Evolutionary conservation across 2,113 vertebrate species (phyloP).

Genomic region (Telmatochromis sp.): DNA sequence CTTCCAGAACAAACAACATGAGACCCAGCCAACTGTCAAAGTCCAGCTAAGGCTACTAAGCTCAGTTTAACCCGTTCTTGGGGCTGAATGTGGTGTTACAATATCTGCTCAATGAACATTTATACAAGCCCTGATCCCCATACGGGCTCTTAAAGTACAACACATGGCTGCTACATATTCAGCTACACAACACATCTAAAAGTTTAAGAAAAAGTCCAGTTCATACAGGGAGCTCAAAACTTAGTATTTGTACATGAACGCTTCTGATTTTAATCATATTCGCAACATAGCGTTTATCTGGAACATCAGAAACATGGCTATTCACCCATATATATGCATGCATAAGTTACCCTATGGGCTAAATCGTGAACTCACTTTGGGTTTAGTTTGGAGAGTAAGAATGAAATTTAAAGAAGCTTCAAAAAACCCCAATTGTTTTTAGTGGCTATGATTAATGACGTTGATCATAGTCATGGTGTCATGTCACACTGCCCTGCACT

Average conservation of each 20-base stretch:
- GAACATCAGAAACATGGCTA: not conserved
- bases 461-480: not conserved
- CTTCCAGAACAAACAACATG: not conserved
- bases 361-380: not conserved
- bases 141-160: not conserved
- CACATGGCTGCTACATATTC: not conserved
- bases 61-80: conserved; percentile 15
- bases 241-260: not conserved
- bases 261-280: not conserved
- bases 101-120: not conserved
- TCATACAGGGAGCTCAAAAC: not conserved
- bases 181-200: not conserved
- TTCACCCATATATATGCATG: not conserved
- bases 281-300: not conserved
- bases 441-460: not conserved
- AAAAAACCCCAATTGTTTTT: fast-evolving
- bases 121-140: not conserved
- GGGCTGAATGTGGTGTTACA: not conserved
- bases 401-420: not conserved
- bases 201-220: not conserved
- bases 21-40: conserved; percentile 3
- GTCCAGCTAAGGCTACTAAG: conserved; percentile 19
- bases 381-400: not conserved
- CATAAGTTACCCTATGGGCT: not conserved
- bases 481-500: not conserved